A percentile compares a stretch with the other conserved stretches of the same genome.
These are phyloP conservation scores for Drosophila demipolita DNA, from an alignment of 2,888 invertebrate species.

Conservation along the genomic window DNA sequence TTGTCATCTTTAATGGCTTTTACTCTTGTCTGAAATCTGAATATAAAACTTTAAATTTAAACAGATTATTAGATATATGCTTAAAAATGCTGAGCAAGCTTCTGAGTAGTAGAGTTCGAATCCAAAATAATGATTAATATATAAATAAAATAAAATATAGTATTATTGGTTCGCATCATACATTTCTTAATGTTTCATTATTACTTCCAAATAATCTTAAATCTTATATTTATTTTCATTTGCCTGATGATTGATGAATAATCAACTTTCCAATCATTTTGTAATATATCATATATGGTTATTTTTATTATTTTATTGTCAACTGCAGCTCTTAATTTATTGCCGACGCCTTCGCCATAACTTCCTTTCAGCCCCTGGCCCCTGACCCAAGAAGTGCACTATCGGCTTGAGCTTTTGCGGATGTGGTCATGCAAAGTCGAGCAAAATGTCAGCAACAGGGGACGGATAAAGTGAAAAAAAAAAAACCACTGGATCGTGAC, in stretches of 20 bases:
- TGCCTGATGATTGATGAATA: too few relatives aligned
- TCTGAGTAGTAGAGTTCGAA: too few relatives aligned
- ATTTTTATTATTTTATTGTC: background rate
- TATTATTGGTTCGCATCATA: too few relatives aligned
- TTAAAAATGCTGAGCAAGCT: background rate
- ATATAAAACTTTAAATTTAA: background rate
- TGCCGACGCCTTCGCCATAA: background rate
- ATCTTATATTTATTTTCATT: background rate
- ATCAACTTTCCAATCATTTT: background rate
- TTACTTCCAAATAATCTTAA: background rate
- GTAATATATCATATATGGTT: background rate
- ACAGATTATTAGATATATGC: background rate
- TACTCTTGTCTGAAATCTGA: background rate
- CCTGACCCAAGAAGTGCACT: slow-evolving; percentile 4
- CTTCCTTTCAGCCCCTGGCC: slow-evolving; percentile 6
- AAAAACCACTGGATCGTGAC: slow-evolving; percentile 28
- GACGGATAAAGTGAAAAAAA: slow-evolving; percentile 16
- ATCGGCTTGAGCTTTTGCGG: background rate
- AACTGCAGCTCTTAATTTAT: slow-evolving; percentile 7
- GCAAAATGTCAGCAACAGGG: slow-evolving; percentile 28
- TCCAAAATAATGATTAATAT: too few relatives aligned
- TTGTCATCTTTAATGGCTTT: slow-evolving; percentile 14
- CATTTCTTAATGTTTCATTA: background rate
- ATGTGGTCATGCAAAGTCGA: background rate
- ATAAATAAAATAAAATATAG: background rate